Base-by-base conservation (phyloP, 2,113 vertebrate genomes). In the Cryptoleucopteryx plumbea region DNA sequence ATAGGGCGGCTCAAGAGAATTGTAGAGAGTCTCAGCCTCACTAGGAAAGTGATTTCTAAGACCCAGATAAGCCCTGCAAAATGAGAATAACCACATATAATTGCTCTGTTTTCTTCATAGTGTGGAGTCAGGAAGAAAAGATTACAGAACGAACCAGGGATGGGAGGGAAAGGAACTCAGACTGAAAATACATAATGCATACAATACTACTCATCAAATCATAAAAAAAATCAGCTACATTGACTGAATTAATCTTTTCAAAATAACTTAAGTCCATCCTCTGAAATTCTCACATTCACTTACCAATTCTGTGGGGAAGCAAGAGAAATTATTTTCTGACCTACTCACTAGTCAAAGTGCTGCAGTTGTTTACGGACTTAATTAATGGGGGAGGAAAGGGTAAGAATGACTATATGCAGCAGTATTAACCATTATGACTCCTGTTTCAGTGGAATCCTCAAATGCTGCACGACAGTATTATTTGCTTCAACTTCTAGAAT, bases 41-140 rank as follows among this genome's bases (percentile, higher is more conserved):
- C 91, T 96, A 47, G 99, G 99, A 80, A 99, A 99, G 96, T 99
- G 99, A 98, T 99, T 99, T 97, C 98, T 98, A 93, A 99, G 98
- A 86, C 99, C 99, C 98, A 99, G 98, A 73, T 99, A 99, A 34
- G 99, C 98, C 93, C 99, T 99, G 96, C 23, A 95, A 97, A 94
- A 92, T 18, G 59, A 95, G 42, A 94, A 88, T 20, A 85, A 72
- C 38, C 48, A 85, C 53, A 38, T 31, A n/a, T 26, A 94, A 90
- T 70, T 74, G 59, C 32, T 88, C 27, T 12, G 7, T 56, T 89
- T 83, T 74, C 52, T 87, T 52, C 23, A 11, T 55, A 55, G 11
- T n/a, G 29, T 29, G 26, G 20, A 79, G 47, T 29, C 23, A 63
- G 43, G 43, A 96, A 84, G 38, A 14, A 42, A 72, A 70, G 34